Evolutionary conservation across 2,113 vertebrate species (phyloP).

Genomic region (Progne subis): DNA sequence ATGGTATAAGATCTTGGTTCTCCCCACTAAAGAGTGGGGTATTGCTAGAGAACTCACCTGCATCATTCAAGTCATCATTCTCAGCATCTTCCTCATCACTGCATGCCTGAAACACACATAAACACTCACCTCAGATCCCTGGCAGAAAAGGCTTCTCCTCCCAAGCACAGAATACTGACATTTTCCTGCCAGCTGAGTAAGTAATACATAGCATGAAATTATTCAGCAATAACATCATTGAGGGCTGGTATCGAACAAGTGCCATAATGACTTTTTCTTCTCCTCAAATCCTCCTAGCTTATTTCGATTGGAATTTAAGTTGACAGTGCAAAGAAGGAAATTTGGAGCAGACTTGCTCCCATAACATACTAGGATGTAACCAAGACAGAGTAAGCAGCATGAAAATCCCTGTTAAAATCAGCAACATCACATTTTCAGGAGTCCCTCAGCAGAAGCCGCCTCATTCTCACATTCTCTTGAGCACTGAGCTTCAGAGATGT

Average conservation of each 20-base stretch:
- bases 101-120: slow-evolving; percentile 66
- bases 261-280: background rate
- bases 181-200: background rate
- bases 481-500: background rate
- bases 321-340: background rate
- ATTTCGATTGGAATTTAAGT: background rate
- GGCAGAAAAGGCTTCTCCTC: background rate
- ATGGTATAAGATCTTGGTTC: background rate
- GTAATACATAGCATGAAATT: background rate
- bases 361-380: background rate
- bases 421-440: background rate
- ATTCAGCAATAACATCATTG: background rate
- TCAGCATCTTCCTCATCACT: slow-evolving; percentile 80
- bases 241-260: background rate
- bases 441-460: background rate
- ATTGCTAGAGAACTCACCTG: slow-evolving; percentile 66
- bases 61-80: slow-evolving; percentile 71
- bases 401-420: background rate
- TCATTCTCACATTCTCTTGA: background rate
- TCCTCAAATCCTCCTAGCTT: background rate
- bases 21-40: background rate
- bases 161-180: background rate
- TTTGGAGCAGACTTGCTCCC: background rate
- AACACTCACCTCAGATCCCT: background rate
- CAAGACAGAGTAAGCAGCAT: background rate